Evolutionary conservation across 2,113 vertebrate genomes (phyloP), one percentile per base, ranked within the genome.

Genomic region (Cairina moschata): DNA sequence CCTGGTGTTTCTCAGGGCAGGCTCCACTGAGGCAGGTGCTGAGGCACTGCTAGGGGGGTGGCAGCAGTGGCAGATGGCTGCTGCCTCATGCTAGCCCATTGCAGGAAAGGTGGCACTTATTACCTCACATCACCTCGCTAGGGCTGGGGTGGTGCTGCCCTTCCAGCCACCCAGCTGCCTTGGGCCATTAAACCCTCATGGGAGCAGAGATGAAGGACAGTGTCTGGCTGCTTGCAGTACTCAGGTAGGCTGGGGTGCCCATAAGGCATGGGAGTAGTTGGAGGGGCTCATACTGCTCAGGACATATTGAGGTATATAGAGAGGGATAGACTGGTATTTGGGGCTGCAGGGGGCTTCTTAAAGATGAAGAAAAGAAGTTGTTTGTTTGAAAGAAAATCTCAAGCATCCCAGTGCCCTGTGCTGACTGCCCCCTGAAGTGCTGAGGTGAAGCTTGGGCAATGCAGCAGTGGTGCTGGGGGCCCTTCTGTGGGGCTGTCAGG

Each of bases 231-330:
- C 8, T 3, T 20, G 8, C 0, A 2, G 18, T 1, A 8, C 5
- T 0, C 6, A 36, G 74, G 67, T 42, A 17, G 15, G 54, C 15
- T 65, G 11, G 38, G 38, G 38, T 9, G 21, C 9, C 1, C 2
- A 36, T 5, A 15, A 40, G 13, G 8, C 1, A 2, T 7, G 26
- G 15, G 32, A 12, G 15, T 8, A 2, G 14, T 2, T 0, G 1
- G 25, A 20, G 11, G 2, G 54, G 21, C 7, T 48, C 8, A 4
- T 31, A 4, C 1, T 0, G 38, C 4, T 62, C 14, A 26, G 8
- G 6, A 8, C 1, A 1, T 0, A 0, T 14, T 2, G 40, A 22
- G 22, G 32, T 0, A 1, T 0, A 1, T 46, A n/a, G n/a, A 59
- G 23, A 18, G 13, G 32, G 10, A 12, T 2, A 8, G 22, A 4